phyloP scores from a whole-genome alignment of 1,140 invertebrate genomes.

The Drosophila ironensis region DNA sequence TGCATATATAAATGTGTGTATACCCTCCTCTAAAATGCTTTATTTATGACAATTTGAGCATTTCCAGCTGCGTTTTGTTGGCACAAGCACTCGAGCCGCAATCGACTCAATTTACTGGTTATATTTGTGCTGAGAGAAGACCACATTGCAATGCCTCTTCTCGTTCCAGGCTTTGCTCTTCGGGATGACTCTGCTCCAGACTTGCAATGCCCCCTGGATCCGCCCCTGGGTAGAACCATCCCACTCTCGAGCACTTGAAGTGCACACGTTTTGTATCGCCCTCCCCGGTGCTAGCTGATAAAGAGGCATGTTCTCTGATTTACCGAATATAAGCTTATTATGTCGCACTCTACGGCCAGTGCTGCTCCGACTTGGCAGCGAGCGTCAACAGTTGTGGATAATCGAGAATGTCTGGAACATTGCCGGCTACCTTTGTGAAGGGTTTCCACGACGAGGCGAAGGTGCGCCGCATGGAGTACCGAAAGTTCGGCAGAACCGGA shows the following conservation, averaged over 20 bases:
- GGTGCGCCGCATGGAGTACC: slow-evolving; percentile 84
- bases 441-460: slow-evolving; percentile 84
- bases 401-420: slow-evolving; percentile 49
- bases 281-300: slow-evolving; percentile 6
- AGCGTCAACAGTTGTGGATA: slow-evolving; percentile 18
- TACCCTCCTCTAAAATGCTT: too few relatives aligned
- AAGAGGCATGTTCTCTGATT: background rate
- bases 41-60: too few relatives aligned
- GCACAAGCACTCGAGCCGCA: background rate
- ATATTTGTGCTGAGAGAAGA: too few relatives aligned
- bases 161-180: too few relatives aligned
- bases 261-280: too few relatives aligned
- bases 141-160: too few relatives aligned
- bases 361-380: background rate
- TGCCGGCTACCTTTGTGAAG: slow-evolving; percentile 83
- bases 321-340: slow-evolving; percentile 12
- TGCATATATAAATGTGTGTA: too few relatives aligned
- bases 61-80: too few relatives aligned
- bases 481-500: slow-evolving; percentile 83
- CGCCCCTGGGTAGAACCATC: background rate
- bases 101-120: slow-evolving; percentile 1
- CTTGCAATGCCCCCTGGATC: background rate
- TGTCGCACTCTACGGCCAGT: slow-evolving; percentile 11
- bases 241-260: background rate
- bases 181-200: too few relatives aligned